Percentiles rank a stretch among this genome's conserved stretches.
These are phyloP conservation scores for Madoqua kirkii DNA, from an alignment of 2,113 vertebrate species.

Conservation along the genomic window DNA sequence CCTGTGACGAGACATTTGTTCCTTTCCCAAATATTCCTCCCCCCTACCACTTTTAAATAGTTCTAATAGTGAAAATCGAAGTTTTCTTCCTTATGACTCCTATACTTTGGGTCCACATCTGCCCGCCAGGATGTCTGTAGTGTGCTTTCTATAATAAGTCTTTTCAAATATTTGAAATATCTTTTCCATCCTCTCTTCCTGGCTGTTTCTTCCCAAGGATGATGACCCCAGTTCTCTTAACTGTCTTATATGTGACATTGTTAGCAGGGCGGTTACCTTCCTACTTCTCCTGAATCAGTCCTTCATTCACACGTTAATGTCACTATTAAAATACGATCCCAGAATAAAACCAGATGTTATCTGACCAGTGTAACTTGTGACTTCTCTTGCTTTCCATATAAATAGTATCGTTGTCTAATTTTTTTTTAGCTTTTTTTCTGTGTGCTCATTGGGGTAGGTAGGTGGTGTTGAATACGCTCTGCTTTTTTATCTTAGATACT, in stretches of 20 bases:
- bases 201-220: neutral
- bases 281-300: neutral
- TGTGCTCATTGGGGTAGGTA: neutral
- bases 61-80: neutral
- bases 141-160: neutral
- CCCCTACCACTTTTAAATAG: neutral
- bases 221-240: neutral
- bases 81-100: neutral
- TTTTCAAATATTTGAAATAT: constrained; percentile 40
- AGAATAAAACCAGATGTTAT: neutral
- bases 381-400: neutral
- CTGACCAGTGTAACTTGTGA: neutral
- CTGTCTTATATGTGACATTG: neutral
- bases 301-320: neutral
- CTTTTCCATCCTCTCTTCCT: neutral
- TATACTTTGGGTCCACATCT: neutral
- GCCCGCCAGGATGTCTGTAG: neutral
- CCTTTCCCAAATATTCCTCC: neutral
- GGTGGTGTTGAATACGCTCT: neutral
- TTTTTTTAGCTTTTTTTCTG: neutral
- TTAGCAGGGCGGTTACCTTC: neutral
- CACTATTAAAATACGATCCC: neutral
- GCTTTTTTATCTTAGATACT: neutral
- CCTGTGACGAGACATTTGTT: neutral
- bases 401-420: neutral